phyloP scores from a whole-genome alignment of 1,140 invertebrate genomes.

The Cherax quadricarinatus region DNA sequence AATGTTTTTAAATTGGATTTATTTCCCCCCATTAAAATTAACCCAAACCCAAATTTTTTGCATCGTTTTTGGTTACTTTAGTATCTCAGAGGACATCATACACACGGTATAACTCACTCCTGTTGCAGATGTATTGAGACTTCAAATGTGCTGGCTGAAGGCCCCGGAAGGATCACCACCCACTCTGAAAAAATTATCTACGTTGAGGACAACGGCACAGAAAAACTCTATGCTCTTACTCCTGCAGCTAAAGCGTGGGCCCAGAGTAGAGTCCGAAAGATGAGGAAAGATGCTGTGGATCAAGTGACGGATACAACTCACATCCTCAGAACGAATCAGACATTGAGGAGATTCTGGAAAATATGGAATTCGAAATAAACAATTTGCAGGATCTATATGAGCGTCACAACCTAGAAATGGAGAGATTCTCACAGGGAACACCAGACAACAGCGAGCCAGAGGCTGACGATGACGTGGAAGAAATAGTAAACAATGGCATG shows the following conservation, averaged over 20 bases:
- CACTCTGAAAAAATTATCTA: conserved; percentile 39
- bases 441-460: not conserved
- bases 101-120: not conserved
- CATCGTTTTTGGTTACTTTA: too few species aligned
- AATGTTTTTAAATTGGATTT: too few species aligned
- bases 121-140: conserved; percentile 38
- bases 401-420: not conserved
- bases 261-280: conserved; percentile 25
- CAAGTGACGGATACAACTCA: not conserved
- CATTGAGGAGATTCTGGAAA: conserved; percentile 57
- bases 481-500: not conserved
- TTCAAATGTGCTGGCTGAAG: conserved; percentile 49
- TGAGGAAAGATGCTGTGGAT: not conserved
- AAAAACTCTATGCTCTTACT: conserved; percentile 58
- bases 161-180: too few species aligned
- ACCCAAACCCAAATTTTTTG: too few species aligned
- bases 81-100: not conserved
- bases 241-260: conserved; percentile 58
- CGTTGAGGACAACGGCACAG: conserved; percentile 43
- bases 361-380: conserved; percentile 38
- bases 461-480: not conserved
- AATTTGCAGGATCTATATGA: not conserved
- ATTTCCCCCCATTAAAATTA: too few species aligned
- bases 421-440: not conserved
- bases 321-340: conserved; percentile 39